Conservation (phyloP, 1,140 invertebrate genomes). For the Sipha flava region DNA sequence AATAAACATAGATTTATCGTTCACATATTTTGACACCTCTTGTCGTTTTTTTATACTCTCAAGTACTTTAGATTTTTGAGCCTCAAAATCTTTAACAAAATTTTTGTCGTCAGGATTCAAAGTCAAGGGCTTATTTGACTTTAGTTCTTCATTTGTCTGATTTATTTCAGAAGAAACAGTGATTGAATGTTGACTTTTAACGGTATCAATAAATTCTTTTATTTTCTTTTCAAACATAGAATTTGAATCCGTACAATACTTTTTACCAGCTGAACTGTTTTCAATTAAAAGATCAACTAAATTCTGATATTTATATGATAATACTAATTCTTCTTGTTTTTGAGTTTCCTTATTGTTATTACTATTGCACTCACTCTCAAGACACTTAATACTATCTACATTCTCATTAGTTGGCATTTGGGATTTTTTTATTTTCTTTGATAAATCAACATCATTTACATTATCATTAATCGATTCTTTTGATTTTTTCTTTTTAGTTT, state of each 20-base stretch:
- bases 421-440: neutral
- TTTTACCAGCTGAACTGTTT: constrained; percentile 18
- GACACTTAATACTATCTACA: neutral
- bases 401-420: neutral
- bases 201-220: neutral
- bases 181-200: neutral
- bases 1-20: constrained; percentile 12
- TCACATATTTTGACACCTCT: neutral
- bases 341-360: neutral
- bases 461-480: neutral
- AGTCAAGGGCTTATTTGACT: neutral
- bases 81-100: constrained; percentile 2
- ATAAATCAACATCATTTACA: neutral
- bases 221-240: neutral
- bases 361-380: neutral
- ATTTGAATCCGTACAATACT: neutral
- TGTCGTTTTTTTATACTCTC: neutral
- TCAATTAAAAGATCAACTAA: constrained; percentile 5
- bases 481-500: neutral
- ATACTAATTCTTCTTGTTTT: neutral
- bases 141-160: neutral
- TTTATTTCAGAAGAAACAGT: neutral
- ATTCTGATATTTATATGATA: neutral
- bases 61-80: neutral
- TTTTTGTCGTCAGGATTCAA: neutral